Evolutionary conservation across 1,140 invertebrate species (phyloP).

Genomic region (Caenorhabditis tropicalis): DNA sequence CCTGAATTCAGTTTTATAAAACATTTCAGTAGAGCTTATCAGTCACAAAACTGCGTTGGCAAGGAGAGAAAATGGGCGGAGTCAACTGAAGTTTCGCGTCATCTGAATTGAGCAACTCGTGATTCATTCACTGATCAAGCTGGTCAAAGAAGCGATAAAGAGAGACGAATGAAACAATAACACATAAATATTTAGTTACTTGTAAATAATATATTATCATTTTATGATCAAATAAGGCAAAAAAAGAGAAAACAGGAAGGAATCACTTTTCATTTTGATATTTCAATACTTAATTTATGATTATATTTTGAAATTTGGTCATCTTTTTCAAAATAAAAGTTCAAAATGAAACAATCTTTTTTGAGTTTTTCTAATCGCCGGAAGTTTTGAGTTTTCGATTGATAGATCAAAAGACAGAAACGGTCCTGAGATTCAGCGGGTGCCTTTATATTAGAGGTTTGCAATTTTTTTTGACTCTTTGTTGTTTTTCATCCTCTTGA

Average conservation of each 20-base stretch:
- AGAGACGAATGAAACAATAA: background rate
- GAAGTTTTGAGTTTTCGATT: too few relatives aligned
- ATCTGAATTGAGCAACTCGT: conserved; percentile 4
- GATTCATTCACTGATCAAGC: conserved; percentile 17
- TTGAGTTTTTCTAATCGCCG: too few relatives aligned
- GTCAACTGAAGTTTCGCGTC: background rate
- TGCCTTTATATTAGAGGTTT: too few relatives aligned
- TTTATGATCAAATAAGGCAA: background rate
- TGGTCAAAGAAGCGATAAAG: background rate
- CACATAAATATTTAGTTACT: background rate
- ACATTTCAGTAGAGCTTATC: background rate
- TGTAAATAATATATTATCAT: background rate
- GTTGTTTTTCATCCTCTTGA: too few relatives aligned
- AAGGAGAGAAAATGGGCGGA: background rate
- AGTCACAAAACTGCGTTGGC: background rate
- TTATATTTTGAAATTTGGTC: background rate
- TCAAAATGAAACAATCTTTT: too few relatives aligned
- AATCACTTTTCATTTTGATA: background rate
- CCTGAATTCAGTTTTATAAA: conserved; percentile 17
- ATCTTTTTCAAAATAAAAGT: background rate
- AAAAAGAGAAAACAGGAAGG: background rate
- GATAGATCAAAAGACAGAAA: too few relatives aligned
- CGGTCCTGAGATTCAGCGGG: too few relatives aligned
- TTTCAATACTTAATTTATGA: background rate
- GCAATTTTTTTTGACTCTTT: too few relatives aligned